phyloP scores from a whole-genome alignment of 2,888 invertebrate genomes.

The Exephanes ischioxanthus region DNA sequence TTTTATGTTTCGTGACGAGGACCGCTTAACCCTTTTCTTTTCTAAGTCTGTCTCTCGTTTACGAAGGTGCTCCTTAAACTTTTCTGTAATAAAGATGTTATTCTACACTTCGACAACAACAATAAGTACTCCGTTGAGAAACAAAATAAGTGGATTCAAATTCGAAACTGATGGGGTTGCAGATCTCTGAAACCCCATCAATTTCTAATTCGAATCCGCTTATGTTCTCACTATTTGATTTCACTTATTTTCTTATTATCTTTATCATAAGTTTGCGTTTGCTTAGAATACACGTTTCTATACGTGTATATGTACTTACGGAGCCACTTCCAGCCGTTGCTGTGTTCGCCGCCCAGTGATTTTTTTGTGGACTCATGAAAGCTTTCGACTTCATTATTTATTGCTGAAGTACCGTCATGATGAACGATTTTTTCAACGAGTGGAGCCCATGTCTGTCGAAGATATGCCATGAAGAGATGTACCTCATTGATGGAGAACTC shows the following conservation, averaged over 20 bases:
- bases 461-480: not conserved
- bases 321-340: not conserved
- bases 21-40: not conserved
- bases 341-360: too few species aligned
- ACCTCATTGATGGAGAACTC: not conserved
- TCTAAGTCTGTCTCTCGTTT: not conserved
- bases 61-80: not conserved
- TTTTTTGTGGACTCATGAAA: too few species aligned
- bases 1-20: not conserved
- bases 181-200: too few species aligned
- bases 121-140: not conserved
- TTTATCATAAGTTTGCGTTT: not conserved
- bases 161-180: too few species aligned
- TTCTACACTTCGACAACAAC: too few species aligned
- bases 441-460: slow-evolving; percentile 2
- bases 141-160: too few species aligned
- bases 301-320: not conserved
- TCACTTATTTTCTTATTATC: too few species aligned
- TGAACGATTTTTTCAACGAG: not conserved
- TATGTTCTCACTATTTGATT: too few species aligned
- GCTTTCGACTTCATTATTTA: not conserved
- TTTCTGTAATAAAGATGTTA: not conserved
- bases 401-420: not conserved
- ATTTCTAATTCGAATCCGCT: too few species aligned
- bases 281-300: not conserved